Evolutionary conservation across 2,797 vertebrate species (phyloP), one percentile per base, ranked within the genome.

Genomic region (Poeciliopsis infans): DNA sequence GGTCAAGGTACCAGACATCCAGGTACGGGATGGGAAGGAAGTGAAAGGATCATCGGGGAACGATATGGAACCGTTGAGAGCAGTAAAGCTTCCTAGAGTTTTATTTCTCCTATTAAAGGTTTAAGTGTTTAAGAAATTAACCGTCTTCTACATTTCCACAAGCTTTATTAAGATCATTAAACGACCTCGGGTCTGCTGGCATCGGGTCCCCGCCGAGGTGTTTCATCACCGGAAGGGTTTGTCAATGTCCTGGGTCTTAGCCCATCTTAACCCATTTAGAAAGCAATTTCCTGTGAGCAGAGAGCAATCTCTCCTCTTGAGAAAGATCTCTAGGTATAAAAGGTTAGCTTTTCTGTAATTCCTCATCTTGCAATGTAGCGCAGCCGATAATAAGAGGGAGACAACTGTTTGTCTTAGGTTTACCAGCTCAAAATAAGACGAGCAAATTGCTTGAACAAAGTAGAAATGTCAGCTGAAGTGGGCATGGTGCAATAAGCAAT

Each of bases 191-290:
- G 85, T 89, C 87, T 86, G 84, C 88, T 90, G 83, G 84, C 86
- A 86, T 82, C 86, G 57, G 88, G 85, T 93, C 86, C 77, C 92
- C 82, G 82, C 85, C 80, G 85, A 94, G 92, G 91, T 92, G 93
- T 94, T 93, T 92, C 90, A 92, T 93, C 89, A 92, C 88, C 89
- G 81, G 80, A 82, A 89, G 86, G 91, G 91, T 93, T 93, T 93
- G 88, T 91, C 89, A 89, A 89, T 93, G 93, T 93, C 92, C 92
- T 88, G 84, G 92, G 92, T 95, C 92, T 95, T 94, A 95, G 90
- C 92, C 91, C 86, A 91, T 94, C 91, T 95, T 95, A 95, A 94
- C 93, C 92, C 91, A 94, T 93, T 93, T 93, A 91, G 87, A 94
- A 94, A 90, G 91, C 89, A 94, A 94, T 95, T 95, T 94, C 93